Conservation (phyloP, 2,113 vertebrate genomes). For the Pelusios castaneus region DNA sequence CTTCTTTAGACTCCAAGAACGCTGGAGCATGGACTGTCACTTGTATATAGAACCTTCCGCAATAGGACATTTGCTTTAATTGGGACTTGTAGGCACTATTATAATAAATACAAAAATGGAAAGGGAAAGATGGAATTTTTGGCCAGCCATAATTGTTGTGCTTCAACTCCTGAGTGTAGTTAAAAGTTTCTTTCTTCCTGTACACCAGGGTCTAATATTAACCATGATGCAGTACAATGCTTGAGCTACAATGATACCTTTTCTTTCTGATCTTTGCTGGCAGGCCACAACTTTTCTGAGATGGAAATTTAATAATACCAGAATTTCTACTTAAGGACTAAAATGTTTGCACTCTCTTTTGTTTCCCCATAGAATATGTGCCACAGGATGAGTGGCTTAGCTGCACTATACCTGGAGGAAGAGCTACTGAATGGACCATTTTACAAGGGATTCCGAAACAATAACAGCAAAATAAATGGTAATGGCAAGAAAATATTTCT, state of each 20-base stretch:
- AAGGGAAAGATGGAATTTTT: neutral
- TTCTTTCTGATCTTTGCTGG: neutral
- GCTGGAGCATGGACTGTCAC: neutral
- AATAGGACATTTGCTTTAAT: neutral
- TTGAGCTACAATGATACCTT: neutral
- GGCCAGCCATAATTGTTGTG: neutral
- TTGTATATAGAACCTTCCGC: neutral
- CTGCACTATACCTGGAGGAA: neutral
- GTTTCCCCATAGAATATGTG: neutral
- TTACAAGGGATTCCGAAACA: neutral
- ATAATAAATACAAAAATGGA: accelerated
- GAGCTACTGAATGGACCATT: neutral
- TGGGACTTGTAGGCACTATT: neutral
- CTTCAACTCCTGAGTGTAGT: neutral
- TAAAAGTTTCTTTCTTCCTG: neutral
- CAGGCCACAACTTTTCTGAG: neutral
- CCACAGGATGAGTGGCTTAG: neutral
- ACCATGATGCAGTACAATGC: too few relatives aligned
- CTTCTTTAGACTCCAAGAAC: neutral
- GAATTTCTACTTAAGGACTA: neutral
- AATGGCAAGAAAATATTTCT: neutral
- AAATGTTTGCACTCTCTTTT: neutral
- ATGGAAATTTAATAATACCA: neutral
- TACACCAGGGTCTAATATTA: neutral
- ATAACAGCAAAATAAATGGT: neutral